Base-by-base conservation (phyloP, 2,888 invertebrate species). In the Aphidoletes aphidimyza region DNA sequence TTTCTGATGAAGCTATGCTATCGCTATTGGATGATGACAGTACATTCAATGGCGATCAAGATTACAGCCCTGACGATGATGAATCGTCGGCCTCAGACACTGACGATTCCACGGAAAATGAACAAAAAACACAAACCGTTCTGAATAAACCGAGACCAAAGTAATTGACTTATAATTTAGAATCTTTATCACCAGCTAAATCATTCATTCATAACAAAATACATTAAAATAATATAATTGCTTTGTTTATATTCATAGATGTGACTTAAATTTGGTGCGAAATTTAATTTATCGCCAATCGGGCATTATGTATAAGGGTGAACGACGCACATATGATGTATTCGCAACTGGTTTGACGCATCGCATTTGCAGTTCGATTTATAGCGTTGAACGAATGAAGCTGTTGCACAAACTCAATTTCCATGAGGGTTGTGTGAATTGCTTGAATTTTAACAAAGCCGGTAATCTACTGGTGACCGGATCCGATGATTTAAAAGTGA, bases 341-440 rank as follows among this genome's bases (percentile, higher is more conserved):
- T 11, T 30, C 45, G 11, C 42, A 2, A 83, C 6, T n/a, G 14
- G 30, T 26, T 22, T 83, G 30, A 42, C 30, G 0, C 22, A 83
- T 37, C 83, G 83, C 17, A 83, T 83, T 3, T 26, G 96, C 87
- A 95, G 95, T 1, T 96, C 97, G 0, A 91, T 97, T 36, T 94
- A 95, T 88, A 93, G 93, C 86, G 95, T 97, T 14, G 95, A 96
- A 89, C 93, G 96, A 86, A 91, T 98, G 88, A 93, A 96, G 88
- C 92, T 96, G 83, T 92, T 95, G 89, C 93, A 94, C 87, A 93
- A 93, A 87, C 91, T 98, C 87, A 92, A 94, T 86, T 93, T 93
- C 86, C 98, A 98, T 89, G 92, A 91, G 87, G 97, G 97, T 86
- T 98, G 98, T 91, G 98, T 98, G 2, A 98, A 98, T 91, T 94